A percentile compares a stretch with the other conserved stretches of the same genome.
Conservation (phyloP, 2,113 vertebrate genomes). For the Paradoxurus hermaphroditus region DNA sequence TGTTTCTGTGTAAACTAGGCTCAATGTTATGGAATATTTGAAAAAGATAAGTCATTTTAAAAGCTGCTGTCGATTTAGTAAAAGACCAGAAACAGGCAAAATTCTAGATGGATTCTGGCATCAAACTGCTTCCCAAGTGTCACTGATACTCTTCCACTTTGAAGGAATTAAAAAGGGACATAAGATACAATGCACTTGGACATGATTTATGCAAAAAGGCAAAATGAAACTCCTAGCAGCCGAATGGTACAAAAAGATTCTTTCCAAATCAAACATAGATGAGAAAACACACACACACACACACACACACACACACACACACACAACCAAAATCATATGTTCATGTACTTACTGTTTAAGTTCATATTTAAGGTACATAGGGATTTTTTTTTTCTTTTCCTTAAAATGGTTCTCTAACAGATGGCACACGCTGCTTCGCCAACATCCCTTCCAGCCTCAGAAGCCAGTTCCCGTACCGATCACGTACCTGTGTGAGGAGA, state of each 20-base stretch:
- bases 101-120: neutral
- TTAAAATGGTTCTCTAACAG: neutral
- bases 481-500: conserved; percentile 89
- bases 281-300: neutral
- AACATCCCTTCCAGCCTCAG: neutral
- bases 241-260: neutral
- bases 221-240: neutral
- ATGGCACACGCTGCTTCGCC: neutral
- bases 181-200: neutral
- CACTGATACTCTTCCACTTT: neutral
- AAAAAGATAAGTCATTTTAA: neutral
- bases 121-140: neutral
- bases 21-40: neutral
- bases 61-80: neutral
- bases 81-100: neutral
- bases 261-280: neutral
- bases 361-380: neutral
- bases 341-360: neutral
- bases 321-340: neutral
- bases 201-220: neutral
- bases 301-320: no score
- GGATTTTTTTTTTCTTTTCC: neutral
- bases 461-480: neutral
- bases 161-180: neutral
- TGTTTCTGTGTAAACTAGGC: neutral